phyloP scores from a whole-genome alignment of 1,140 invertebrate genomes.

The Elymnias hypermnestra region DNA sequence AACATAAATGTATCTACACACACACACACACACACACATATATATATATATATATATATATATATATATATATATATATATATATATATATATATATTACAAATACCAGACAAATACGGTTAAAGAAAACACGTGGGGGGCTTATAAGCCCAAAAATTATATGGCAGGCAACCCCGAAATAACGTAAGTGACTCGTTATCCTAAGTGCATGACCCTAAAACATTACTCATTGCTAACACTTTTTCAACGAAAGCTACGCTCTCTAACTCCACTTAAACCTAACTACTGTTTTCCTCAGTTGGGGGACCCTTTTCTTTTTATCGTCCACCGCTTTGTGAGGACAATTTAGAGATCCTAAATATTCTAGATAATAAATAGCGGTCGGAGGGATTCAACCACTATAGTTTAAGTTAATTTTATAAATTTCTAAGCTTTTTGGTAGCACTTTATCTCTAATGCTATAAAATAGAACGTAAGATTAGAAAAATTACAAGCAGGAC shows the following conservation, averaged over 20 bases:
- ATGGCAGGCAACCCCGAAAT: not conserved
- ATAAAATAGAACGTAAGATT: too few species aligned
- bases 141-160: too few species aligned
- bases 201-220: not conserved
- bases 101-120: too few species aligned
- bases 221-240: constrained; percentile 1
- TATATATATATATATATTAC: too few species aligned
- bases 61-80: too few species aligned
- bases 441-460: too few species aligned
- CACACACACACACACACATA: too few species aligned
- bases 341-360: not conserved
- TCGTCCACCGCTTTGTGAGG: not conserved
- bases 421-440: not conserved
- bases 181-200: not conserved
- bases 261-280: constrained; percentile 6
- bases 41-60: too few species aligned
- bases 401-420: constrained; percentile 1
- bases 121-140: too few species aligned
- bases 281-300: constrained; percentile 11
- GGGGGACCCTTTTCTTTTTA: constrained; percentile 2
- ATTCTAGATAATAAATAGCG: not conserved
- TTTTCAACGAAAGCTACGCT: constrained; percentile 4
- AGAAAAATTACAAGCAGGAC: too few species aligned
- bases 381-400: too few species aligned
- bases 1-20: too few species aligned